phyloP scores from a whole-genome alignment of 2,797 vertebrate species.

The Cygnus olor region DNA sequence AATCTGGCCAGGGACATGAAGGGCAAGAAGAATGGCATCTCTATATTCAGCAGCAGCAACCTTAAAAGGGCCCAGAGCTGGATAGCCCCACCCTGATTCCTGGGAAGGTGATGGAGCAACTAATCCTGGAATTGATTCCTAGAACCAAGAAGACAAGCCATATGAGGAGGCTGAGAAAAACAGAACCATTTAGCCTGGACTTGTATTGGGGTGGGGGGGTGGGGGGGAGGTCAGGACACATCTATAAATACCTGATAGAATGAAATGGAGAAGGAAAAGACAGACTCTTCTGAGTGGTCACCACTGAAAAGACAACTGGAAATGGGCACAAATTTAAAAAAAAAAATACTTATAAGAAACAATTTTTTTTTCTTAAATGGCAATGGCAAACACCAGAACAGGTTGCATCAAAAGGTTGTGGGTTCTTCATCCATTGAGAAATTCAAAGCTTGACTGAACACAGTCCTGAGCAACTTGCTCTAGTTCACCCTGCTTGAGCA shows the following conservation, averaged over 20 bases:
- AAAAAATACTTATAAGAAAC: background rate
- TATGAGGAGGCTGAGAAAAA: background rate
- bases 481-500: background rate
- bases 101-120: background rate
- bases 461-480: background rate
- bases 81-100: background rate
- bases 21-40: background rate
- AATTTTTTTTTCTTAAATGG: background rate
- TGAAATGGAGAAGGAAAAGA: background rate
- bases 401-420: background rate
- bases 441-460: background rate
- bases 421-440: background rate
- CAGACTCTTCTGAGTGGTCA: background rate
- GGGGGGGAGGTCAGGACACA: too few relatives aligned
- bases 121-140: background rate
- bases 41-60: background rate
- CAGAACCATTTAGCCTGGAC: background rate
- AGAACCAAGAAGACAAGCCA: background rate
- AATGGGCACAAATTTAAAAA: background rate
- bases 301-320: background rate
- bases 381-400: background rate
- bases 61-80: background rate
- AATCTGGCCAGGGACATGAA: background rate
- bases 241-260: background rate
- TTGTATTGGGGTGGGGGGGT: too few relatives aligned